A percentile compares a stretch with the other conserved stretches of the same genome.
Evolutionary conservation across 2,888 invertebrate genomes (phyloP).

Genomic region (Volucella bombylans): DNA sequence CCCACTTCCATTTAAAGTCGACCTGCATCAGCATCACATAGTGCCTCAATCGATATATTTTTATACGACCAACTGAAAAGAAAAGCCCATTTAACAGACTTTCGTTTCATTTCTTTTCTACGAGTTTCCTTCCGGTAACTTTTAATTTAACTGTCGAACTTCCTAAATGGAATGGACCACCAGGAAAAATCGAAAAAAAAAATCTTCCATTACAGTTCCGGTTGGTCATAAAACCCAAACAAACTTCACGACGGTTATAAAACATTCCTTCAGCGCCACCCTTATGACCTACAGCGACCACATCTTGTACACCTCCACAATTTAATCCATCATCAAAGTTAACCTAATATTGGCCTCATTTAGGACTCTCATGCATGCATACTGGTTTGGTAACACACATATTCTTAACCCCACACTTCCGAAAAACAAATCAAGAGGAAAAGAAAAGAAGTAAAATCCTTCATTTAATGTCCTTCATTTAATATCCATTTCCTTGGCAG

Average conservation of each 20-base stretch:
- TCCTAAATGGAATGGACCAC: too few species aligned
- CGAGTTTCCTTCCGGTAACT: too few species aligned
- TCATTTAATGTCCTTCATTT: conserved; percentile 52
- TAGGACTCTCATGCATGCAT: conserved; percentile 45
- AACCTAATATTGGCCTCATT: conserved; percentile 53
- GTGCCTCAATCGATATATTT: too few species aligned
- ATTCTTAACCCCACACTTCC: not conserved
- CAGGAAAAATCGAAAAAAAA: conserved; percentile 3
- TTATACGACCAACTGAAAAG: not conserved
- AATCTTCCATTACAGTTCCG: conserved; percentile 34
- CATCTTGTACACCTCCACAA: conserved; percentile 43
- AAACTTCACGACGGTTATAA: conserved; percentile 32
- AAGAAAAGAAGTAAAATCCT: conserved; percentile 42
- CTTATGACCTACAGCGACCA: conserved; percentile 1
- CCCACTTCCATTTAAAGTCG: too few species aligned
- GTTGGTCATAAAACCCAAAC: conserved; percentile 42
- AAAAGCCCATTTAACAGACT: too few species aligned
- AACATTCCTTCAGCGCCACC: conserved; percentile 14
- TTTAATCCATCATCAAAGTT: conserved; percentile 64
- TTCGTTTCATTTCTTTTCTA: too few species aligned
- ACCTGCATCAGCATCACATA: too few species aligned
- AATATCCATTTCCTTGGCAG: conserved; percentile 43
- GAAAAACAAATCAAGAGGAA: conserved; percentile 46
- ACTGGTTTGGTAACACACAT: not conserved
- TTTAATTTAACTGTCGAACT: too few species aligned